Base-by-base conservation (phyloP, 2,113 vertebrate species). In the Cichladusa arquata region DNA sequence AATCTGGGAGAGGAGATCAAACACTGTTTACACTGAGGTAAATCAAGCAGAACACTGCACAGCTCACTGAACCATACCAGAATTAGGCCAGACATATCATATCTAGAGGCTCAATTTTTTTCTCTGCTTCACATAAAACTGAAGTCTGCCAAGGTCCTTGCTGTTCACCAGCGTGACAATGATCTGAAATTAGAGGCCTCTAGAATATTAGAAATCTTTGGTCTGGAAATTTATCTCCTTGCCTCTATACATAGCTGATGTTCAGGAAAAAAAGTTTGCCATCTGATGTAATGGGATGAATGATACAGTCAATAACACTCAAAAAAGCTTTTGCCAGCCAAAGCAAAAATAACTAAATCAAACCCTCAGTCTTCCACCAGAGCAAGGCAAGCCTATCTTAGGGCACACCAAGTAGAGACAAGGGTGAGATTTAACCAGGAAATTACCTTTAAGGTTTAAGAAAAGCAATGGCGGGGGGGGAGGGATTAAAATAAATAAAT, bases 41-140 rank as follows among this genome's bases (percentile, higher is more conserved):
- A 96, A 88, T 92, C 88, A 96, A 83, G 94, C 90, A 92, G 93
- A 95, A 94, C 62, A 36, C 50, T 89, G 77, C 74, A 77, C 85
- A 92, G 85, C 44, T 92, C 77, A 91, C 28, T 94, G 90, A 91
- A 74, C 95, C 92, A 13, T 78, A 50, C 28, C n/a, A 95, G 76
- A 96, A 95, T 96, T 88, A 95, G 69, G 56, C 82, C 88, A 96
- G 92, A 92, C 88, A 45, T 86, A 89, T 94, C 86, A 88, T 87
- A 95, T 81, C 76, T 88, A 93, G 79, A 90, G 56, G 71, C 67
- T 78, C n/a, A 6, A 5, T 8, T 61, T 87, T 89, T 80, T 93
- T 57, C 64, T 40, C 45, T 57, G 23, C 45, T 71, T 38, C 57
- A 79, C 57, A 58, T 92, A 88, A 88, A 67, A 88, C 76, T 94